Conservation (phyloP, 37 sponge, comb jelly and placozoan genomes). For the Bolinopsis microptera region DNA sequence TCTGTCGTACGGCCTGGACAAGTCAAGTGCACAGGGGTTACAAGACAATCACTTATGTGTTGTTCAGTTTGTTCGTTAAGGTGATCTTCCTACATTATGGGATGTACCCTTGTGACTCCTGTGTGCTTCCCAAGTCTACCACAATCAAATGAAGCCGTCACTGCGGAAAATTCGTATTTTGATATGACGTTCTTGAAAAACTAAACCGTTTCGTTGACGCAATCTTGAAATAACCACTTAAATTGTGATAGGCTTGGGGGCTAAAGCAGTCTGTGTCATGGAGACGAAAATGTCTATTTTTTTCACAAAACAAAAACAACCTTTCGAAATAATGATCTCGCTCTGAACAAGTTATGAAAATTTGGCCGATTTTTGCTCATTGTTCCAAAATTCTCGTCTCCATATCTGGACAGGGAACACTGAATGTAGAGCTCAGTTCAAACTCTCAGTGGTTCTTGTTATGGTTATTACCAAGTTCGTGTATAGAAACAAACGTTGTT, state of each 20-base stretch:
- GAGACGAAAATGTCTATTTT: neutral
- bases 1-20: neutral
- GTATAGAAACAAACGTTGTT: neutral
- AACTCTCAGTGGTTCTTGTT: neutral
- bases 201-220: too few relatives aligned
- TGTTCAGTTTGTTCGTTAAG: neutral
- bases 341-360: too few relatives aligned
- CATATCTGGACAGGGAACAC: constrained; percentile 27
- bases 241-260: neutral
- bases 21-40: neutral
- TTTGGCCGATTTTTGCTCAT: neutral
- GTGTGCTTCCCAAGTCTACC: constrained; percentile 9
- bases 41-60: neutral
- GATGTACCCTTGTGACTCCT: neutral
- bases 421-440: neutral
- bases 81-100: neutral
- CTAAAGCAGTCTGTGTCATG: constrained; percentile 41
- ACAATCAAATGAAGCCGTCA: neutral
- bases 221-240: too few relatives aligned
- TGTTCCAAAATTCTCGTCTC: neutral
- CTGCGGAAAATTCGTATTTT: neutral
- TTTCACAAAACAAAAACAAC: neutral
- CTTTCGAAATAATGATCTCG: too few relatives aligned
- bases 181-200: too few relatives aligned
- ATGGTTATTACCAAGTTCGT: neutral